These are phyloP conservation scores for Pseudomugil gertrudae DNA, from an alignment of 2,797 vertebrate genomes.

Conservation along the genomic window DNA sequence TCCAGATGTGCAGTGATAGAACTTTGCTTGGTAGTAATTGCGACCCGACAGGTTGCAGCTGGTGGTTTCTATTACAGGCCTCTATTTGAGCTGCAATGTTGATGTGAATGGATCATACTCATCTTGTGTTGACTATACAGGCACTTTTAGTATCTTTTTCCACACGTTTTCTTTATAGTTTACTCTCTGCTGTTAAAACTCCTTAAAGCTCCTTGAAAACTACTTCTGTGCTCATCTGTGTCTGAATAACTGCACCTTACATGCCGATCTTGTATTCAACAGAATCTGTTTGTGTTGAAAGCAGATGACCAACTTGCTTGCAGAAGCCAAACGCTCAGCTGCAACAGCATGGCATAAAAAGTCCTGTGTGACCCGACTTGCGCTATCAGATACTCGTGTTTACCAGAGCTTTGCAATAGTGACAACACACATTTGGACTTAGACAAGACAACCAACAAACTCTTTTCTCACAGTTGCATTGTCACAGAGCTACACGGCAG, in stretches of 20 bases:
- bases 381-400: conserved; percentile 11
- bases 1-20: not conserved
- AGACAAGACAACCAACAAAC: conserved; percentile 1
- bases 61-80: conserved; percentile 19
- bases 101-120: conserved; percentile 33
- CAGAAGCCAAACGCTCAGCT: conserved; percentile 14
- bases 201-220: conserved; percentile 61
- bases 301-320: conserved; percentile 15
- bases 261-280: conserved; percentile 38
- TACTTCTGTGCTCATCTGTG: conserved; percentile 44
- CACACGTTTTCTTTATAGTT: conserved; percentile 50
- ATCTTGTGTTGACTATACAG: conserved; percentile 32
- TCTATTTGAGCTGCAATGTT: conserved; percentile 25
- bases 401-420: not conserved
- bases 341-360: conserved; percentile 19
- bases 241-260: conserved; percentile 29
- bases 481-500: conserved; percentile 1
- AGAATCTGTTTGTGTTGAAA: conserved; percentile 47
- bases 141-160: conserved; percentile 23
- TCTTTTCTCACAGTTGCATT: not conserved
- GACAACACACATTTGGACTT: conserved; percentile 13
- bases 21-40: conserved; percentile 24
- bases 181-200: conserved; percentile 59
- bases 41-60: conserved; percentile 19
- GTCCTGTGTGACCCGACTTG: conserved; percentile 16